These are phyloP conservation scores for Rhinichthys klamathensis DNA, from an alignment of 2,113 vertebrate genomes.

Conservation along the genomic window DNA sequence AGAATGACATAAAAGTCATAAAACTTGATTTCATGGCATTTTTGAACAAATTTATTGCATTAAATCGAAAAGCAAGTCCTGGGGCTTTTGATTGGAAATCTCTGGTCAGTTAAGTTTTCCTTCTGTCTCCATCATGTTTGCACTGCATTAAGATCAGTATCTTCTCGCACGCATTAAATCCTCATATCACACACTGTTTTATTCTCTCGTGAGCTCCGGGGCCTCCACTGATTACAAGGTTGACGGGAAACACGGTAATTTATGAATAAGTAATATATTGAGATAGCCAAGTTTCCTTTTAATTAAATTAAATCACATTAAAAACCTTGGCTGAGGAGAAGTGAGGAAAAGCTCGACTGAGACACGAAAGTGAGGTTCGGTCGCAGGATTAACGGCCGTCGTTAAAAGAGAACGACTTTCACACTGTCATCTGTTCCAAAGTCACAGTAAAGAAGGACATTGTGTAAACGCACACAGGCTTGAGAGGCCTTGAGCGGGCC, in stretches of 20 bases:
- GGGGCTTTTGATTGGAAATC: not conserved
- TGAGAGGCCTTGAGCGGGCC: slow-evolving; percentile 40
- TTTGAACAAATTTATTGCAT: not conserved
- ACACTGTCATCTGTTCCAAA: slow-evolving; percentile 54
- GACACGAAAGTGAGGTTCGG: slow-evolving; percentile 64
- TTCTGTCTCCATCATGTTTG: slow-evolving; percentile 54
- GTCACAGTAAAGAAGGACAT: slow-evolving; percentile 46
- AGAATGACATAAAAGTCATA: not conserved
- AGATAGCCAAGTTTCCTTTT: slow-evolving; percentile 70
- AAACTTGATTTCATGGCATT: not conserved
- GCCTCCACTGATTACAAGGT: slow-evolving; percentile 62
- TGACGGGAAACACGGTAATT: slow-evolving; percentile 66
- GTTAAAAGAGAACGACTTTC: slow-evolving; percentile 63
- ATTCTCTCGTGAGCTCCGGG: slow-evolving; percentile 53
- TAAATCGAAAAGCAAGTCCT: not conserved
- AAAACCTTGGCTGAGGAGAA: slow-evolving; percentile 41
- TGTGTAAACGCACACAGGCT: slow-evolving; percentile 35
- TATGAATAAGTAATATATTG: slow-evolving; percentile 69
- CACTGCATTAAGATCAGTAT: slow-evolving; percentile 46
- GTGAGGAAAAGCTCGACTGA: slow-evolving; percentile 53
- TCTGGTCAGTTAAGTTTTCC: not conserved
- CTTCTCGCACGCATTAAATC: slow-evolving; percentile 50
- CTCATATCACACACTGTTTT: slow-evolving; percentile 50
- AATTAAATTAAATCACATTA: slow-evolving; percentile 71
- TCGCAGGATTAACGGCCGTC: slow-evolving; percentile 61